These are phyloP conservation scores for Spea bombifrons DNA, from an alignment of 2,113 vertebrate species.

Conservation along the genomic window DNA sequence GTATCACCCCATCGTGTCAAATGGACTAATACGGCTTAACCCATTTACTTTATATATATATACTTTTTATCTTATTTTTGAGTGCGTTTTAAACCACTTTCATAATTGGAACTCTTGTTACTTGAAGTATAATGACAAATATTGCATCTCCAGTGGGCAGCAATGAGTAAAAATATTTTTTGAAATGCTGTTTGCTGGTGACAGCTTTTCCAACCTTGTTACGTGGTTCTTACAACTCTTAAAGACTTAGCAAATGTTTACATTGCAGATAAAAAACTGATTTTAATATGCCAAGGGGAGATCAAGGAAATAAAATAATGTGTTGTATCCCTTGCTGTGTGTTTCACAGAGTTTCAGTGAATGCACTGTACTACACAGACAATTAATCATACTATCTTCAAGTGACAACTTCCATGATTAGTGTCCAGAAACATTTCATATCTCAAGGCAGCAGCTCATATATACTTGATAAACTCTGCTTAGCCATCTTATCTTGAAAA, in stretches of 20 bases:
- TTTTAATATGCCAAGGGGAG: conserved; percentile 33
- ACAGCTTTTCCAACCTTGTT: conserved; percentile 34
- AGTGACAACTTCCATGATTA: conserved; percentile 44
- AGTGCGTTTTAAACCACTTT: background rate
- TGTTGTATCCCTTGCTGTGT: conserved; percentile 27
- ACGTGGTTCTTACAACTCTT: background rate
- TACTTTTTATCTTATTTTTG: too few relatives aligned
- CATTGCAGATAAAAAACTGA: background rate
- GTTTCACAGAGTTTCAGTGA: conserved; percentile 9
- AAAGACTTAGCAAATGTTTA: background rate
- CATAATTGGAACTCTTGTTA: conserved; percentile 24
- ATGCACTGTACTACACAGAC: conserved; percentile 5
- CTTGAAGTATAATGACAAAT: conserved; percentile 24
- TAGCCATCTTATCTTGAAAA: conserved; percentile 1
- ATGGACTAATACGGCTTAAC: too few relatives aligned
- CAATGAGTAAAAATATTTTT: background rate
- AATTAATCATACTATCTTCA: conserved; percentile 47
- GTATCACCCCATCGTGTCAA: too few relatives aligned
- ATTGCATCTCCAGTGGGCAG: conserved; percentile 22
- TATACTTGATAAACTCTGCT: conserved; percentile 51
- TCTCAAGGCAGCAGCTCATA: conserved; percentile 49
- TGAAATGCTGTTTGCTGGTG: background rate
- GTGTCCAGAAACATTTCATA: conserved; percentile 45
- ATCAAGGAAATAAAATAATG: conserved; percentile 23
- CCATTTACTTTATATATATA: too few relatives aligned